Evolutionary conservation across 2,113 vertebrate genomes (phyloP), one percentile per base, ranked within the genome.

Genomic region (Xiphorhynchus elegans): DNA sequence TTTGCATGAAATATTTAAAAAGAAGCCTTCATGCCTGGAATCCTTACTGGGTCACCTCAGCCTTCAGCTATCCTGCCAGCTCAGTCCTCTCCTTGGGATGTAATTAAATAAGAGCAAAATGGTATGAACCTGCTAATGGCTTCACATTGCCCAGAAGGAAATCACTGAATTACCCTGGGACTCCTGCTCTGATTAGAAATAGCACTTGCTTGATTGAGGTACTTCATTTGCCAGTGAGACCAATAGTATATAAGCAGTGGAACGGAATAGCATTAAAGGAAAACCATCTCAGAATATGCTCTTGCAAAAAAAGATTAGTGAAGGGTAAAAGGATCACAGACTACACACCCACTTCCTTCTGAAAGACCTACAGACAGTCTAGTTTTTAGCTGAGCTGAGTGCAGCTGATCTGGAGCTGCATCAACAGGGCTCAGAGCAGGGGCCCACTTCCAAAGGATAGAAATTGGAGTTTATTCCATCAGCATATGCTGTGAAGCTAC

Each of bases 31-130:
- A 17, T 69, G 90, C 67, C 83, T 87, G 82, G 69, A 95, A 90
- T 84, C 91, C 84, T 94, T 87, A 60, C 35, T 79, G 80, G 94
- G 90, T 97, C 90, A 95, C 84, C 85, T 90, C 84, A 84, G 89
- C 59, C 87, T 92, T 59, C 76, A 86, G 92, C 91, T 73, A 11
- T 33, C 88, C 89, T 85, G 55, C 42, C 75, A 87, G 91, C 63
- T 77, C 89, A 75, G 78, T 75, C 40, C 58, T 78, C 56, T 95
- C 95, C 88, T 93, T 80, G 67, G 91, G 92, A 80, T 89, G 88
- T 81, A 93, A 96, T 97, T 95, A 86, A 93, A 84, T 75, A 88
- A 89, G 88, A 93, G 93, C 69, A 89, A 95, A 94, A 55, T 39
- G 67, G 70, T 52, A 26, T 17, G 39, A 84, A 84, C 75, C 82